Evolutionary conservation across 2,113 vertebrate species (phyloP), one percentile per base, ranked within the genome.

Genomic region (human (Homo sapiens)): DNA sequence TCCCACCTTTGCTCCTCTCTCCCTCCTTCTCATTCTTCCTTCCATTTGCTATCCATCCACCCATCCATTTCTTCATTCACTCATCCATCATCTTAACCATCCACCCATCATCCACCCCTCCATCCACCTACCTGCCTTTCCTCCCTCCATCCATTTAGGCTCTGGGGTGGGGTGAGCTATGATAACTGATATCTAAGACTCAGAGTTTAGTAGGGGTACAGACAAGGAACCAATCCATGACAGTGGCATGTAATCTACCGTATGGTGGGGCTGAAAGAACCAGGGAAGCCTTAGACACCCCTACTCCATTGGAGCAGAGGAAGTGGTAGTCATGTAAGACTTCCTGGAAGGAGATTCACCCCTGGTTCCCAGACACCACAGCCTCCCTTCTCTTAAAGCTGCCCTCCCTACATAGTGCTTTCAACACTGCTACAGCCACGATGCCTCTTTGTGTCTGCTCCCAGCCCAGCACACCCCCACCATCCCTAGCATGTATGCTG

Each of bases 391-490:
- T 16, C 87, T 75, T 27, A 13, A 10, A 22, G 38, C 30, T 45
- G 76, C 61, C 22, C 8, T 70, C 3, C 35, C 1, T 5, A 4
- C 25, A 2, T 13, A 2, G 78, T 0, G 43, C 30, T 52, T 55
- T 70, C 35, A 2, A 0, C 1, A 16, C 45, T 17, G 32, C 35
- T 1, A 0, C 22, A 61, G 23, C 43, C 59, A 7, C 14, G 4
- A 14, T 7, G 57, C 48, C 27, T 3, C 27, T 64, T 52, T 22
- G 2, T 1, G 2, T 1, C 14, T 4, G 8, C 55, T 68, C 17
- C n/a, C 8, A 32, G 25, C 76, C 40, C 84, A 75, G 55, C 38
- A 14, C 3, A 0, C 5, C 35, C 9, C 12, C 22, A 4, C 27
- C 48, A 2, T 17, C 40, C n/a, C 38, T 12, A 8, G 38, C 35